Percentiles rank a stretch among this genome's conserved stretches.
These are phyloP conservation scores for Drosophila neonasuta DNA, from an alignment of 2,888 invertebrate species.

Conservation along the genomic window DNA sequence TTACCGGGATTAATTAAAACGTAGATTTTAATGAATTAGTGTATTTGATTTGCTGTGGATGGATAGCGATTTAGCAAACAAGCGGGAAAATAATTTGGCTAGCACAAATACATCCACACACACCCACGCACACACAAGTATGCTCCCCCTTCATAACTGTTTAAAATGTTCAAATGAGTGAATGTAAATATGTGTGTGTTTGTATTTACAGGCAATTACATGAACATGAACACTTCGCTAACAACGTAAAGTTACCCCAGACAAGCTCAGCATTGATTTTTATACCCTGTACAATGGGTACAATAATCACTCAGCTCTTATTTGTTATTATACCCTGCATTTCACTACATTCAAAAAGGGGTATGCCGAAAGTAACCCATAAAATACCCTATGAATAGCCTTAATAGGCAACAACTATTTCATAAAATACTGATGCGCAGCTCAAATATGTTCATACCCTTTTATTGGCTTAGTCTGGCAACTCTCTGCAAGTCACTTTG, in stretches of 20 bases:
- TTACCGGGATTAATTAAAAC: slow-evolving; percentile 43
- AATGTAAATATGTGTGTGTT: slow-evolving; percentile 12
- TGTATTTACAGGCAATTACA: slow-evolving; percentile 5
- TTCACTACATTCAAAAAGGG: too few species aligned
- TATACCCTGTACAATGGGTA: slow-evolving; percentile 14
- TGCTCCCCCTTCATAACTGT: neutral
- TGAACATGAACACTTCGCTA: slow-evolving; percentile 4
- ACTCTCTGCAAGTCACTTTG: slow-evolving; percentile 6
- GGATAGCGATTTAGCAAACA: slow-evolving; percentile 9
- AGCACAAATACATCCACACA: neutral
- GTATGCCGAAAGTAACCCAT: neutral
- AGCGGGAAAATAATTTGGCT: slow-evolving; percentile 16
- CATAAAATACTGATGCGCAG: neutral
- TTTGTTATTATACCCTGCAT: slow-evolving; percentile 9
- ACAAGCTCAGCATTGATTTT: slow-evolving; percentile 19
- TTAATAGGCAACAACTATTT: too few species aligned
- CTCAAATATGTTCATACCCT: neutral
- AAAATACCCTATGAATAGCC: too few species aligned
- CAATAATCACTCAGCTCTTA: neutral
- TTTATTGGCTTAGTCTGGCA: neutral
- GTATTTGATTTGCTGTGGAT: slow-evolving; percentile 11
- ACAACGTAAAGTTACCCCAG: slow-evolving; percentile 13
- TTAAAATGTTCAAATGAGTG: neutral
- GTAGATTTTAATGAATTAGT: neutral
- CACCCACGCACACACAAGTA: slow-evolving; percentile 1